Evolutionary conservation across 2,113 vertebrate species (phyloP).

Genomic region (Okapia johnstoni): DNA sequence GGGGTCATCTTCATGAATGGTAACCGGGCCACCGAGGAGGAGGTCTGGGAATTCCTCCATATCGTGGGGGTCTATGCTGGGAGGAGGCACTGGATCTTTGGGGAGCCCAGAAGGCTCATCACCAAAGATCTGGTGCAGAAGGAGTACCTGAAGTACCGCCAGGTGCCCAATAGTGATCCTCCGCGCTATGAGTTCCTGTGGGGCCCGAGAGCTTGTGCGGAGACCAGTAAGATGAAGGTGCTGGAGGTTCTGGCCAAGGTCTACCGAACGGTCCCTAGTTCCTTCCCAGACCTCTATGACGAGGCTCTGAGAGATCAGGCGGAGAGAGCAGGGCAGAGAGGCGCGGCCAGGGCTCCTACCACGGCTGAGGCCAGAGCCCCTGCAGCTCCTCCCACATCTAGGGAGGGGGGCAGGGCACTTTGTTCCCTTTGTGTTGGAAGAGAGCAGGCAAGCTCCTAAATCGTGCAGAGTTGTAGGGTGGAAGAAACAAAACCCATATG

Average conservation of each 20-base stretch:
- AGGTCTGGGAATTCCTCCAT: too few species aligned
- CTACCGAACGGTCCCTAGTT: not conserved
- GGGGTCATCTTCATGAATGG: too few species aligned
- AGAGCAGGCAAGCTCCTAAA: rapidly evolving
- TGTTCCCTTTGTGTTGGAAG: not conserved
- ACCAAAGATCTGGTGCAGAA: not conserved
- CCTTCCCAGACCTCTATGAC: not conserved
- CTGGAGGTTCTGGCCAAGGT: not conserved
- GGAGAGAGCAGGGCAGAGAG: not conserved
- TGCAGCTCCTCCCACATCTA: not conserved
- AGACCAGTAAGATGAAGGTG: not conserved
- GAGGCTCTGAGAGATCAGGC: not conserved
- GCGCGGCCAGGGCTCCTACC: rapidly evolving
- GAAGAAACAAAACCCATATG: not conserved
- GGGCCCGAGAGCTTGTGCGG: not conserved
- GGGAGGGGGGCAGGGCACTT: not conserved
- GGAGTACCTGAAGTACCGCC: not conserved
- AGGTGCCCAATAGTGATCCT: not conserved
- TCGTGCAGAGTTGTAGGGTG: not conserved
- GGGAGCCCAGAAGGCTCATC: too few species aligned
- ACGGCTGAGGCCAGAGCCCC: not conserved
- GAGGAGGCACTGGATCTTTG: too few species aligned
- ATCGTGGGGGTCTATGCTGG: too few species aligned
- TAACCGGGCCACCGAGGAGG: too few species aligned
- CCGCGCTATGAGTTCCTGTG: not conserved